These are phyloP conservation scores for Allygus modestus DNA, from an alignment of 2,888 invertebrate species.

Conservation along the genomic window DNA sequence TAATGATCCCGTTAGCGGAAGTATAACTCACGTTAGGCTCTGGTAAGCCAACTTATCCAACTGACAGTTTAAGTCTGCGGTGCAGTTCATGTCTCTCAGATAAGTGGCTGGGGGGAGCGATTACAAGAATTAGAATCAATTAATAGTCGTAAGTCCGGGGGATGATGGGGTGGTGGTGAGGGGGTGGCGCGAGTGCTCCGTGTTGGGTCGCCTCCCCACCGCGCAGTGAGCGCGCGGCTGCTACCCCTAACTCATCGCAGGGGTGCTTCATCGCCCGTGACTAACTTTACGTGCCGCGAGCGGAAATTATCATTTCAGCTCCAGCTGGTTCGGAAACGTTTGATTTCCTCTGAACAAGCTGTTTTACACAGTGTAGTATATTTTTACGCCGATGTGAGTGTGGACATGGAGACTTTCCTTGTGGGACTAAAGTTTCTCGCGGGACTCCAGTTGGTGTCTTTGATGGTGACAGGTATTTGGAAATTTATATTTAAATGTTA, in stretches of 20 bases:
- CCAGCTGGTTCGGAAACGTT: constrained; percentile 34
- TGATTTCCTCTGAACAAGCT: constrained; percentile 22
- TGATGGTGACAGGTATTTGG: constrained; percentile 19
- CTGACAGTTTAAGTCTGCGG: constrained; percentile 33
- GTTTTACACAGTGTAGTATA: not conserved
- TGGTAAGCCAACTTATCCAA: not conserved
- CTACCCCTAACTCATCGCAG: not conserved
- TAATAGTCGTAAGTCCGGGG: constrained; percentile 4
- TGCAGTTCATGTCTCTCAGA: constrained; percentile 17
- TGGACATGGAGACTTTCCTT: not conserved
- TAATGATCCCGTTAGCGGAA: too few relatives aligned
- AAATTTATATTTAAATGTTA: too few relatives aligned
- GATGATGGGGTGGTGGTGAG: not conserved
- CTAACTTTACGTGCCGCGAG: constrained; percentile 31
- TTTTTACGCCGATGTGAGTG: constrained; percentile 20
- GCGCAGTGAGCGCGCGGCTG: constrained; percentile 39
- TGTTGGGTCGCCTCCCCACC: not conserved
- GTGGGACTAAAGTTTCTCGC: not conserved
- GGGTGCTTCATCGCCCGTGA: constrained; percentile 34
- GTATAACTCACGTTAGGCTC: too few relatives aligned
- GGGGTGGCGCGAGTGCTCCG: not conserved
- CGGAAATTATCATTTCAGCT: constrained; percentile 37
- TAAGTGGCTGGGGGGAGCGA: constrained; percentile 50
- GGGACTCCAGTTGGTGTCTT: not conserved
- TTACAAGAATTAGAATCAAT: constrained; percentile 60